These are phyloP conservation scores for Tiliacea citrago DNA, from an alignment of 2,888 invertebrate genomes.

Conservation along the genomic window DNA sequence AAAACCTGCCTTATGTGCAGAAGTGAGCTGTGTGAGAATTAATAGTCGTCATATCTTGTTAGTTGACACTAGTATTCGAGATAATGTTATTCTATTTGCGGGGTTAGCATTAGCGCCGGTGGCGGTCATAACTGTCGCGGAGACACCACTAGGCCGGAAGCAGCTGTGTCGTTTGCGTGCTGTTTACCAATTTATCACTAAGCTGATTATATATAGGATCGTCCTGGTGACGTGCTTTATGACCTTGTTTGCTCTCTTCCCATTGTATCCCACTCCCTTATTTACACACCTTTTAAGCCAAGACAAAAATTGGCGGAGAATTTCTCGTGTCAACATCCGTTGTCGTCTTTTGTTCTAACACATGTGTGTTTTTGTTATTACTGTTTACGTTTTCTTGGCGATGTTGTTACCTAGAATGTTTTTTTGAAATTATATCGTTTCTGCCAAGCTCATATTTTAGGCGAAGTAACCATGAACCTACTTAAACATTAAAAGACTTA, in stretches of 20 bases:
- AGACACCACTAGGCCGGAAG: conserved; percentile 76
- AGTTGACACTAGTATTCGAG: conserved; percentile 33
- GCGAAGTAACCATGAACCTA: neutral
- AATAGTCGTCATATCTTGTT: conserved; percentile 37
- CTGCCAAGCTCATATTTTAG: conserved; percentile 1
- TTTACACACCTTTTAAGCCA: conserved; percentile 83
- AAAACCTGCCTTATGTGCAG: conserved; percentile 45
- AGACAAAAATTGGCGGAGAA: conserved; percentile 68
- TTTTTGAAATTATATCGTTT: conserved; percentile 17
- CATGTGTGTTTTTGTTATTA: conserved; percentile 51
- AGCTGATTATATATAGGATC: conserved; percentile 90
- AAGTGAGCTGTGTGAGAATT: conserved; percentile 37
- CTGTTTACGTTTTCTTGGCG: conserved; percentile 49
- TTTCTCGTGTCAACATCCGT: conserved; percentile 68
- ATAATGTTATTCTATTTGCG: conserved; percentile 58
- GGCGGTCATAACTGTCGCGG: conserved; percentile 31
- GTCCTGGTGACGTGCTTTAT: conserved; percentile 88
- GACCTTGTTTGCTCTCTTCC: conserved; percentile 86
- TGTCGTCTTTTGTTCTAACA: conserved; percentile 48
- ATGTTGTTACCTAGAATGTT: conserved; percentile 34
- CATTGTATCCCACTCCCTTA: conserved; percentile 84
- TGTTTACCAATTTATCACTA: conserved; percentile 91
- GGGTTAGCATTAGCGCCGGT: conserved; percentile 55
- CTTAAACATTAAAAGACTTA: conserved; percentile 34
- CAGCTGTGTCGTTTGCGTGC: conserved; percentile 89